phyloP scores from a whole-genome alignment of 2,797 vertebrate genomes.

The Phataginus tetradactyla region DNA sequence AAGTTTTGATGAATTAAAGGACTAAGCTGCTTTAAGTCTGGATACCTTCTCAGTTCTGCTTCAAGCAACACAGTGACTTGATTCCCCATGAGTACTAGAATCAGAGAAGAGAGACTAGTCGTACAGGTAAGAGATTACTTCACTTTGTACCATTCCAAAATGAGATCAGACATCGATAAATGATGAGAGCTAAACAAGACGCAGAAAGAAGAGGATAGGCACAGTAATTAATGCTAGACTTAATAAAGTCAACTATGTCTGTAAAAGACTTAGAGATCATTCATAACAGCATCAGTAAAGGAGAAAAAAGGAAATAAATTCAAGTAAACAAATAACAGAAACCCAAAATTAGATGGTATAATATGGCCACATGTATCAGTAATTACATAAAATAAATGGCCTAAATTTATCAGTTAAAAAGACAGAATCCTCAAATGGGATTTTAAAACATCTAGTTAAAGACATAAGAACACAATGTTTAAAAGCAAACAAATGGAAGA shows the following conservation, averaged over 20 bases:
- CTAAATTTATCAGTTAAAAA: conserved; percentile 17
- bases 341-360: background rate
- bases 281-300: background rate
- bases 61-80: background rate
- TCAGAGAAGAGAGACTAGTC: background rate
- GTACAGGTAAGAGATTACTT: background rate
- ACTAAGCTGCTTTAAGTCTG: background rate
- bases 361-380: background rate
- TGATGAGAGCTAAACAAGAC: background rate
- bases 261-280: background rate
- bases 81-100: background rate
- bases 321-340: background rate
- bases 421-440: background rate
- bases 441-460: conserved; percentile 24
- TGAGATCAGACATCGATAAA: background rate
- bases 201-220: background rate
- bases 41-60: background rate
- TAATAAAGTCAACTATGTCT: background rate
- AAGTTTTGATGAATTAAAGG: background rate
- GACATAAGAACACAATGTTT: background rate
- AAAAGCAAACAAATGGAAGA: background rate
- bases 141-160: background rate
- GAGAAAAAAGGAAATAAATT: background rate
- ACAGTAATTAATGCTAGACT: background rate
- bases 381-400: background rate